phyloP scores from a whole-genome alignment of 2,797 vertebrate species.

The Poeciliopsis turneri region DNA sequence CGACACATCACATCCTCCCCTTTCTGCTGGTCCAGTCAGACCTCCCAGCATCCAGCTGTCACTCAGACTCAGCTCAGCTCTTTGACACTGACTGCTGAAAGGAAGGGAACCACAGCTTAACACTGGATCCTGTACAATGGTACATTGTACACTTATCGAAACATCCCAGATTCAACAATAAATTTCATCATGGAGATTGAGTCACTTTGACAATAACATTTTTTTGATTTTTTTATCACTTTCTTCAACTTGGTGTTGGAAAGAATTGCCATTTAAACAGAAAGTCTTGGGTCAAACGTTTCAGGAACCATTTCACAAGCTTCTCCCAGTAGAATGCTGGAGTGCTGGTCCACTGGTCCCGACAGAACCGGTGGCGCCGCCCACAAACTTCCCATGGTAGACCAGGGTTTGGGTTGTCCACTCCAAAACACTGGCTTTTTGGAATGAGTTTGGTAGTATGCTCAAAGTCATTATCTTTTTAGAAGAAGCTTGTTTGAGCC shows the following conservation, averaged over 20 bases:
- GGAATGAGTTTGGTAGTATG: neutral
- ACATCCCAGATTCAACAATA: no score
- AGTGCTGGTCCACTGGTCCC: neutral
- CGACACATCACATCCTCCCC: constrained; percentile 47
- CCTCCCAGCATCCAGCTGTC: constrained; percentile 65
- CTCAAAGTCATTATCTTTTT: neutral
- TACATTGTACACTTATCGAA: neutral
- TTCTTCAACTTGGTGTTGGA: neutral
- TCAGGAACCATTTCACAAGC: neutral
- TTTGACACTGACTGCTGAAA: neutral
- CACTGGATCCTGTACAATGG: no score
- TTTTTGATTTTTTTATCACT: neutral
- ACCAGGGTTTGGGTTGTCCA: neutral
- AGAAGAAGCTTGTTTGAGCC: neutral
- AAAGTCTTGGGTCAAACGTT: neutral
- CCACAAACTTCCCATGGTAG: neutral
- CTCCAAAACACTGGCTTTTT: neutral
- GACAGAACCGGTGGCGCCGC: neutral
- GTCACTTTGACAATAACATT: neutral
- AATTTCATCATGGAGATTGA: neutral
- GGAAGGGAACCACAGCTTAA: neutral
- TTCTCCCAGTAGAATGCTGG: neutral
- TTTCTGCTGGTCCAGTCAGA: constrained; percentile 44
- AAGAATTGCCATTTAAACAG: no score
- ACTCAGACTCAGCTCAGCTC: constrained; percentile 30